Percentiles rank a stretch among this genome's conserved stretches.
These are phyloP conservation scores for Tetheella fluctuosa DNA, from an alignment of 2,888 invertebrate genomes.

Conservation along the genomic window DNA sequence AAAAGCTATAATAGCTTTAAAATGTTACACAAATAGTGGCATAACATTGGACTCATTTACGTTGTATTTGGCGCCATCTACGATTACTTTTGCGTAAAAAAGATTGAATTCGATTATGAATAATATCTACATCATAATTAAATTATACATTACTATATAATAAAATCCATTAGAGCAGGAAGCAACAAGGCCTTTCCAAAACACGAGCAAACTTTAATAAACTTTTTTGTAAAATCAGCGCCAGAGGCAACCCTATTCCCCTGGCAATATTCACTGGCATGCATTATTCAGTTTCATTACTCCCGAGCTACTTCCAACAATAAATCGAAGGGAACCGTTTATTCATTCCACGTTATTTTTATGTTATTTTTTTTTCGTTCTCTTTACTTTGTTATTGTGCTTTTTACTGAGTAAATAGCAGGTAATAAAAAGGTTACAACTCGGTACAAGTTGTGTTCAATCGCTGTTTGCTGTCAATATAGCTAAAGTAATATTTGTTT, in stretches of 20 bases:
- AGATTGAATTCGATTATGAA: too few species aligned
- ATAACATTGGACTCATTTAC: too few species aligned
- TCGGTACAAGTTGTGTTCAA: neutral
- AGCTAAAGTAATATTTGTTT: too few species aligned
- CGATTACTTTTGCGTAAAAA: too few species aligned
- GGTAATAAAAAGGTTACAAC: neutral
- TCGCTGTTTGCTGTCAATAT: neutral
- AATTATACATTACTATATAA: too few species aligned
- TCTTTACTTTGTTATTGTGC: conserved; percentile 14
- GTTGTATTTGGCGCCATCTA: too few species aligned
- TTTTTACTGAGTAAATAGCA: conserved; percentile 18
- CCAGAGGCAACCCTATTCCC: conserved; percentile 56
- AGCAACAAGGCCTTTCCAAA: too few species aligned
- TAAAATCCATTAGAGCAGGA: too few species aligned
- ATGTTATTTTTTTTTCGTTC: conserved; percentile 26
- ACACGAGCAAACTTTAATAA: conserved; percentile 9
- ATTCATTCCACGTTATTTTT: conserved; percentile 55
- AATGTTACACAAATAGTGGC: too few species aligned
- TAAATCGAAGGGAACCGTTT: conserved; percentile 75
- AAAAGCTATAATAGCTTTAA: too few species aligned
- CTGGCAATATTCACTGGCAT: conserved; percentile 72
- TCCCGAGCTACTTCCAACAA: conserved; percentile 73
- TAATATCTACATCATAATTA: too few species aligned
- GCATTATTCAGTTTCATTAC: conserved; percentile 84
- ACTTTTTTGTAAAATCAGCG: neutral